A percentile compares a stretch with the other conserved stretches of the same genome.
These are phyloP conservation scores for Caenorhabditis japonica DNA, from an alignment of 2,888 invertebrate genomes.

Conservation along the genomic window DNA sequence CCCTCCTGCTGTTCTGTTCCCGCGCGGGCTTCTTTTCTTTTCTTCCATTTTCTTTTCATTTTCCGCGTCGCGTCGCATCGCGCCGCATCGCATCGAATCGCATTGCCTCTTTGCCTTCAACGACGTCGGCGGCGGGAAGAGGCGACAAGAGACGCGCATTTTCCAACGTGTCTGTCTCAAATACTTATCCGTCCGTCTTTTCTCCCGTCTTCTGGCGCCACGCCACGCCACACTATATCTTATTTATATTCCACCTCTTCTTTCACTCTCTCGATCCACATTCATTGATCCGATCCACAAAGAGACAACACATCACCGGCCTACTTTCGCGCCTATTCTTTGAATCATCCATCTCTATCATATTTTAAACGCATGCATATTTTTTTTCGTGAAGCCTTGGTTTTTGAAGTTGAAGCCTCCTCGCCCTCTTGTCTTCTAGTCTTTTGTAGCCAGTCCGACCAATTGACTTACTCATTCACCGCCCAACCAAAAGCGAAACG, in stretches of 20 bases:
- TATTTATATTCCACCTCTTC: conserved; percentile 47
- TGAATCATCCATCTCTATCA: conserved; percentile 31
- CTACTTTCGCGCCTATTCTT: conserved; percentile 46
- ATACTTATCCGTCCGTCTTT: conserved; percentile 51
- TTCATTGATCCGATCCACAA: conserved; percentile 10
- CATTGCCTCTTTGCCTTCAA: too few relatives aligned
- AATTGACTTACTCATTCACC: too few relatives aligned
- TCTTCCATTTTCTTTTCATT: too few relatives aligned
- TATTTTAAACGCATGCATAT: too few relatives aligned
- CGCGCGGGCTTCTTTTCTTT: conserved; percentile 15
- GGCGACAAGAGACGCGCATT: conserved; percentile 47
- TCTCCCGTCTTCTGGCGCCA: background rate
- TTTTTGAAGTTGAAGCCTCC: too few relatives aligned
- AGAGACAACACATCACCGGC: conserved; percentile 25
- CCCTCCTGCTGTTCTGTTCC: conserved; percentile 53
- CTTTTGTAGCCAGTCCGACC: too few relatives aligned
- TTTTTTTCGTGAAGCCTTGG: too few relatives aligned
- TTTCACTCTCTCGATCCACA: conserved; percentile 10
- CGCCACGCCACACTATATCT: conserved; percentile 52
- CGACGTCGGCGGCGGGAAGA: background rate
- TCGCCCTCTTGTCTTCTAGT: too few relatives aligned
- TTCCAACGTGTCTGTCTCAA: conserved; percentile 53
- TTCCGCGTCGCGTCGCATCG: too few relatives aligned
- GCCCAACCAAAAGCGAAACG: too few relatives aligned
- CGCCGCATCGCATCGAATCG: too few relatives aligned